Evolutionary conservation across 2,888 invertebrate species (phyloP), one percentile per base, ranked within the genome.

Genomic region (Thera britannica): DNA sequence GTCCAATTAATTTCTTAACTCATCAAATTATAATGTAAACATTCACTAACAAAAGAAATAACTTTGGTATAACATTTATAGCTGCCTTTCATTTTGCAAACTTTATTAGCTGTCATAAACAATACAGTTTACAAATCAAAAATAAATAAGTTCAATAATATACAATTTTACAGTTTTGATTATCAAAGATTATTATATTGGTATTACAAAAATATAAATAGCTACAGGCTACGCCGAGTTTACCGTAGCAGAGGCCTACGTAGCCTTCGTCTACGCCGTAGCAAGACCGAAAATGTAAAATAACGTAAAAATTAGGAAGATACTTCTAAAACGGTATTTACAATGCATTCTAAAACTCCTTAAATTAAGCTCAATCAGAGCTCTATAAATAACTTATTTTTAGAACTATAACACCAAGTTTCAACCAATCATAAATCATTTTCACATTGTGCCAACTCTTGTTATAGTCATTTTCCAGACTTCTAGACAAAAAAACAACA

Each of bases 361-460:
- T 65, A 57, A 2, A 41, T 38, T 35, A 54, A 56, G 36, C 65
- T 38, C 57, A 67, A 59, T 58, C 78, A 72, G 79, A 77, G 69
- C 48, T n/a, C 54, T 65, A 58, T 41, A 23, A 52, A 55, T 60
- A 65, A 46, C 44, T 44, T 60, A 46, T 11, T 52, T 5, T 49
- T 60, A 62, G 9, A 65, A 80, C 77, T 82, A 77, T 81, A 82
- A 79, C 76, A 75, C 75, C 77, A 80, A 79, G 72, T 71, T 76
- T 74, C 52, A 84, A 83, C 79, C 79, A 82, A 82, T 82, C 65
- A 79, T 83, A 83, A 83, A 83, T 74, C 67, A 78, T 80, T 78
- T 80, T 76, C 73, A 82, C 77, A 81, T 79, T 69, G 77, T 79
- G 58, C 81, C 75, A 79, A 83, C 71, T 77, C 68, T 77, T 82